phyloP scores from a whole-genome alignment of 2,888 invertebrate genomes.

The Volucella zonaria region DNA sequence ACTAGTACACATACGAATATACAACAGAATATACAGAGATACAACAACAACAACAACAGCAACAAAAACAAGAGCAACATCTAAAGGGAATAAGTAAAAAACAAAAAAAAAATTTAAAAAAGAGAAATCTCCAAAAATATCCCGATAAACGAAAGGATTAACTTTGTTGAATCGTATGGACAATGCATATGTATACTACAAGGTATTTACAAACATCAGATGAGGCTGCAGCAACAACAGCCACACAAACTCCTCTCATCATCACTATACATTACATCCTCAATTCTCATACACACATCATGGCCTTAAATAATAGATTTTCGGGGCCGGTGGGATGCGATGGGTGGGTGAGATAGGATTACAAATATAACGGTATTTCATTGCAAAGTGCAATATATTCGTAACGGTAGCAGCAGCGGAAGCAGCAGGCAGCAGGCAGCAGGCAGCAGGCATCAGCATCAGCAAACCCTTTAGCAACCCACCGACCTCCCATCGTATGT shows the following conservation, averaged over 20 bases:
- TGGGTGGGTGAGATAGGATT: background rate
- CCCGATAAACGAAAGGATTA: slow-evolving; percentile 69
- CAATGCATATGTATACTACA: slow-evolving; percentile 83
- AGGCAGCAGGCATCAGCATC: background rate
- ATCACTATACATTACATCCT: slow-evolving; percentile 23
- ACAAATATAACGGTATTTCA: background rate
- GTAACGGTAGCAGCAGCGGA: background rate
- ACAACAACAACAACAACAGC: background rate
- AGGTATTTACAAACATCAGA: slow-evolving; percentile 77
- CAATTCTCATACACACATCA: slow-evolving; percentile 42
- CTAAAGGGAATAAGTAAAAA: slow-evolving; percentile 10
- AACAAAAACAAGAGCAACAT: no score
- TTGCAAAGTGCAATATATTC: slow-evolving; percentile 51
- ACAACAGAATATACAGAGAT: background rate
- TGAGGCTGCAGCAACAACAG: slow-evolving; percentile 49
- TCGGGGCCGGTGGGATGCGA: slow-evolving; percentile 62
- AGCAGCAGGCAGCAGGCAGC: background rate
- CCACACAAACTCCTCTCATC: slow-evolving; percentile 55
- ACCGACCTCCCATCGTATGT: slow-evolving; percentile 64
- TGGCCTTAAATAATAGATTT: slow-evolving; percentile 59
- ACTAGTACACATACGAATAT: slow-evolving; percentile 25
- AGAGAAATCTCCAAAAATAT: slow-evolving; percentile 11
- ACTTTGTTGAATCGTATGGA: slow-evolving; percentile 80
- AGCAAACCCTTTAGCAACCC: slow-evolving; percentile 14
- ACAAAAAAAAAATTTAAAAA: slow-evolving; percentile 22